A percentile compares a stretch with the other conserved stretches of the same genome.
phyloP scores from a whole-genome alignment of 1,140 invertebrate genomes.

The Calliopsis andreniformis region DNA sequence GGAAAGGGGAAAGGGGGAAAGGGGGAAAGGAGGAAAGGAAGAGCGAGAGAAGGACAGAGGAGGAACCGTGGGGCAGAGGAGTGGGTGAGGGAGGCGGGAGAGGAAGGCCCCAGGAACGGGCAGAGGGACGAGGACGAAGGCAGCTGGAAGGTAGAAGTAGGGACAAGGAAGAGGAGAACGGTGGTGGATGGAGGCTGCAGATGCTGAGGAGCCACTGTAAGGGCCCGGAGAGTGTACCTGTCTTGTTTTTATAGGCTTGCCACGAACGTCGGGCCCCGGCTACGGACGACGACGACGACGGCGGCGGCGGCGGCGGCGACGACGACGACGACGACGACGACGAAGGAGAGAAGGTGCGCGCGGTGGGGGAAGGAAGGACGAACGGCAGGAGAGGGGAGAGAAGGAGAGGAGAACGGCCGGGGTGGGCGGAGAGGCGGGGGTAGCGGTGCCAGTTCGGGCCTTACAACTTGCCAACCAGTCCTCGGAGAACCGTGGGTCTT shows the following conservation, averaged over 20 bases:
- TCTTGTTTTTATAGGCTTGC: constrained; percentile 81
- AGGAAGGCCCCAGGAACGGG: constrained; percentile 16
- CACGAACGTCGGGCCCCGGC: constrained; percentile 73
- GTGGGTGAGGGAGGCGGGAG: constrained; percentile 27
- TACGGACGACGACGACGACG: constrained; percentile 47
- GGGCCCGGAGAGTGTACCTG: constrained; percentile 80
- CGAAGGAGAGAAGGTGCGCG: constrained; percentile 56
- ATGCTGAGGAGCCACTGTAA: constrained; percentile 79
- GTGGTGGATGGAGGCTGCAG: constrained; percentile 67
- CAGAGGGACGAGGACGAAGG: constrained; percentile 47
- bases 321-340: constrained; percentile 33
- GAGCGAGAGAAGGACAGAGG: constrained; percentile 27
- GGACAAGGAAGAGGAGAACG: constrained; percentile 53
- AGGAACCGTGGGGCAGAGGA: constrained; percentile 40
- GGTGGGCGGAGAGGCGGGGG: constrained; percentile 67
- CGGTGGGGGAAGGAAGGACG: constrained; percentile 62
- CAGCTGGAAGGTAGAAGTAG: constrained; percentile 39
- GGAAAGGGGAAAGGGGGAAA: too few species aligned
- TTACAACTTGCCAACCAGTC: constrained; percentile 75
- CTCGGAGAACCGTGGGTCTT: constrained; percentile 75
- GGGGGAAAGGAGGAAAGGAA: constrained; percentile 46
- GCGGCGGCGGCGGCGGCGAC: constrained; percentile 26
- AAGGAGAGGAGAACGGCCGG: constrained; percentile 48
- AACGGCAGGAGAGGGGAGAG: constrained; percentile 44
- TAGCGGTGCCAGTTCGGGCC: constrained; percentile 74